These are phyloP conservation scores for Globicephala melas DNA, from an alignment of 2,113 vertebrate genomes.

Conservation along the genomic window DNA sequence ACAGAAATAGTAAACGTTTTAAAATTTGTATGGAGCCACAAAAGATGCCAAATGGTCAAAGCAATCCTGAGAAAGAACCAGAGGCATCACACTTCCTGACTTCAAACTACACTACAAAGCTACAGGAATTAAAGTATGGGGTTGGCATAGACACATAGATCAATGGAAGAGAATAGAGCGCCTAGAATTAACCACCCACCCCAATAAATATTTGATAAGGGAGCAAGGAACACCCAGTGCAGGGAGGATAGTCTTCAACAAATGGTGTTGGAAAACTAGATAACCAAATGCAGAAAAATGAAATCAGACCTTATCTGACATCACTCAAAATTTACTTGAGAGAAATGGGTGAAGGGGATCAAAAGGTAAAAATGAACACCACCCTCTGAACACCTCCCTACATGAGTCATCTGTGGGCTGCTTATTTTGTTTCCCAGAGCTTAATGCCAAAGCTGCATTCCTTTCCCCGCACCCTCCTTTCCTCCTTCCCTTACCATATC, in stretches of 20 bases:
- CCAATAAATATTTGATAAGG: background rate
- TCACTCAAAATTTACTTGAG: background rate
- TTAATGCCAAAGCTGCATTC: background rate
- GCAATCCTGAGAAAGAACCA: background rate
- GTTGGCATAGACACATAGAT: background rate
- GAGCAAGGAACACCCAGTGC: background rate
- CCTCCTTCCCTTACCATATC: background rate
- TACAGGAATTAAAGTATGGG: background rate
- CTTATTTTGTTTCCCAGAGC: background rate
- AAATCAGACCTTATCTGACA: background rate
- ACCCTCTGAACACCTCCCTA: background rate
- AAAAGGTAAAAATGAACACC: background rate
- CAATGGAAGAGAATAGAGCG: background rate
- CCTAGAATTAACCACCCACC: background rate
- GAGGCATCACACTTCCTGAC: background rate
- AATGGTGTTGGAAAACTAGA: background rate
- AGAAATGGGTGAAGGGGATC: background rate
- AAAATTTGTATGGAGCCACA: too few species aligned
- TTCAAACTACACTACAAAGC: background rate
- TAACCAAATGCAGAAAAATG: background rate
- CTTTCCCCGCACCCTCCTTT: background rate
- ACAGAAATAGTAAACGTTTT: too few species aligned
- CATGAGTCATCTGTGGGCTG: slow-evolving; percentile 6
- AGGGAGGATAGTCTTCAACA: background rate
- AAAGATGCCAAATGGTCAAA: background rate